Percentiles rank a stretch among this genome's conserved stretches.
These are phyloP conservation scores for Sthenelais limicola DNA, from an alignment of 2,888 invertebrate species.

Conservation along the genomic window DNA sequence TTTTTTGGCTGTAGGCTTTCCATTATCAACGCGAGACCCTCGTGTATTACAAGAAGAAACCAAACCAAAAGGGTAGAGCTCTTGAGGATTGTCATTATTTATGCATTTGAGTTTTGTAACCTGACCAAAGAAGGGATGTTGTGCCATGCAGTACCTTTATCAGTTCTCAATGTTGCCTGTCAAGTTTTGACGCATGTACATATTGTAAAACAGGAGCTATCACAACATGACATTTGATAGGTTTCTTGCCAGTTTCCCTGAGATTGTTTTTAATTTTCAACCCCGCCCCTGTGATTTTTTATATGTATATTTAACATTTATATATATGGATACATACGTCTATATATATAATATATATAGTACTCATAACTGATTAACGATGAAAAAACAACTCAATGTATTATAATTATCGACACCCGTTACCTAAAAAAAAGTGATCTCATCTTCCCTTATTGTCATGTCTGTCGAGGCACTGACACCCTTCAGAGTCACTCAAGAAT, in stretches of 20 bases:
- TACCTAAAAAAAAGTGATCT: conserved; percentile 16
- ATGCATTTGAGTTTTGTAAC: conserved; percentile 29
- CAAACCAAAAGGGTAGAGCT: no score
- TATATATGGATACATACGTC: no score
- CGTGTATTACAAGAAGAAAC: no score
- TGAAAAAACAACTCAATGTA: no score
- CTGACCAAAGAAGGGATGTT: conserved; percentile 18
- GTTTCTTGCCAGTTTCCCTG: not conserved
- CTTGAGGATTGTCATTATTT: no score
- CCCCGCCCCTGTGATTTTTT: conserved; percentile 37
- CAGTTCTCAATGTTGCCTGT: conserved; percentile 36
- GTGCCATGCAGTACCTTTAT: conserved; percentile 35
- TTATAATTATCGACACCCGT: no score
- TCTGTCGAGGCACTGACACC: no score
- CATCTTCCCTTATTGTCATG: conserved; percentile 19
- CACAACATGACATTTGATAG: conserved; percentile 37
- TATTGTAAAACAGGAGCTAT: conserved; percentile 37
- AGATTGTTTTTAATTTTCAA: conserved; percentile 22
- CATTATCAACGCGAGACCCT: no score
- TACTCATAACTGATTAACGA: no score
- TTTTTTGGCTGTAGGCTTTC: no score
- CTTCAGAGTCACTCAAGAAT: no score
- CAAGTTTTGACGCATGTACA: conserved; percentile 30
- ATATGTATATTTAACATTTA: conserved; percentile 26
- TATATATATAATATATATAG: no score